Evolutionary conservation across 2,888 invertebrate species (phyloP), one percentile per base, ranked within the genome.

Genomic region (Melanargia galathea): DNA sequence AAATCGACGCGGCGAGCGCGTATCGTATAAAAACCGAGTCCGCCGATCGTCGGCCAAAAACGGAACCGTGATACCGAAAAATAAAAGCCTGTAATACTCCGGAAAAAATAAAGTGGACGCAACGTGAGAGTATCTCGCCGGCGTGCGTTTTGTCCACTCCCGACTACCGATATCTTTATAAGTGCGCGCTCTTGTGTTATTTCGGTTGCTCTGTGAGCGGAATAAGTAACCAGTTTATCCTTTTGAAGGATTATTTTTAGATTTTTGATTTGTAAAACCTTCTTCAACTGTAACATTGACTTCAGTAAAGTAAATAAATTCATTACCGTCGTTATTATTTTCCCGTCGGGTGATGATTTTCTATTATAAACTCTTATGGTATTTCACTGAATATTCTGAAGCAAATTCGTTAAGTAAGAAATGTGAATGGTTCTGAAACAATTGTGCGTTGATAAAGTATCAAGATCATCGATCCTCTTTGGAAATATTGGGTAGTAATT

Each of bases 11-110:
- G 77, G 77, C 79, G 73, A 70, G 79, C 81, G 83, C 83, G 80
- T 89, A 86, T 86, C 85, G 86, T 84, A 87, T 86, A 86, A 89
- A 91, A 88, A 86, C 86, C 83, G 79, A 87, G 79, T 85, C 80
- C 76, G 76, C 85, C 87, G 86, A 87, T 89, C 82, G 87, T 77
- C 81, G 84, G 83, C 90, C 89, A 89, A 89, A 89, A 90, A 84
- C 89, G 90, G 87, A 84, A 84, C 89, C 80, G 90, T 87, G 89
- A 90, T 90, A 91, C 91, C 91, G 83, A 91, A 86, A 91, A 91
- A 89, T 90, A 91, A 90, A 90, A 86, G 85, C 78, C 82, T 71
- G 80, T 86, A 87, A 88, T 88, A 80, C 87, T 73, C 77, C 78
- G 81, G 84, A 84, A 86, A 87, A 90, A 90, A 90, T 86, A 87